These are phyloP conservation scores for Cerastoderma edule DNA, from an alignment of 2,888 invertebrate genomes.

Conservation along the genomic window DNA sequence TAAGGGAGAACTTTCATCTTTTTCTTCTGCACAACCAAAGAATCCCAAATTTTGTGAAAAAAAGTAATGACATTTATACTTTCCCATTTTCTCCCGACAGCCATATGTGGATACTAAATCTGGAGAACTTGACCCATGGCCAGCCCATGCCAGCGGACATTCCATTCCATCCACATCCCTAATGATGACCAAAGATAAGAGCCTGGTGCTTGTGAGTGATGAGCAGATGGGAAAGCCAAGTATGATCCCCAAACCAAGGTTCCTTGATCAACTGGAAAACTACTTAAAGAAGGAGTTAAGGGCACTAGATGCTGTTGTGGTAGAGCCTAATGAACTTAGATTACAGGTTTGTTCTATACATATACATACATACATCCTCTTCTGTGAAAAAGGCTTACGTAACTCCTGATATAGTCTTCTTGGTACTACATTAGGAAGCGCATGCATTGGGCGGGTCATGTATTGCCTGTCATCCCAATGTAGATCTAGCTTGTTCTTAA, in stretches of 20 bases:
- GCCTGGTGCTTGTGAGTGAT: conserved; percentile 79
- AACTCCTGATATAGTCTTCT: too few relatives aligned
- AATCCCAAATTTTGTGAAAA: too few relatives aligned
- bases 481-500: too few relatives aligned
- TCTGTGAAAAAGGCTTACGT: too few relatives aligned
- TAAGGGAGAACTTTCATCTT: too few relatives aligned
- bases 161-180: conserved; percentile 72
- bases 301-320: conserved; percentile 79
- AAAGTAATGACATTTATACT: conserved; percentile 21
- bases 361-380: background rate
- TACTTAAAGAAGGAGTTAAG: conserved; percentile 82
- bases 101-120: conserved; percentile 81
- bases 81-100: too few relatives aligned
- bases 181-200: conserved; percentile 80
- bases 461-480: too few relatives aligned
- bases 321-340: conserved; percentile 81
- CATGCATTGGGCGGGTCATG: too few relatives aligned
- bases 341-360: conserved; percentile 73
- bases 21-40: too few relatives aligned
- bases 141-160: conserved; percentile 83
- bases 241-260: conserved; percentile 82
- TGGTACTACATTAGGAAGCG: too few relatives aligned
- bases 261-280: conserved; percentile 82
- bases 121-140: conserved; percentile 83
- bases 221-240: conserved; percentile 78